Evolutionary conservation across 2,888 invertebrate genomes (phyloP), one percentile per base, ranked within the genome.

Genomic region (Blera fallax): DNA sequence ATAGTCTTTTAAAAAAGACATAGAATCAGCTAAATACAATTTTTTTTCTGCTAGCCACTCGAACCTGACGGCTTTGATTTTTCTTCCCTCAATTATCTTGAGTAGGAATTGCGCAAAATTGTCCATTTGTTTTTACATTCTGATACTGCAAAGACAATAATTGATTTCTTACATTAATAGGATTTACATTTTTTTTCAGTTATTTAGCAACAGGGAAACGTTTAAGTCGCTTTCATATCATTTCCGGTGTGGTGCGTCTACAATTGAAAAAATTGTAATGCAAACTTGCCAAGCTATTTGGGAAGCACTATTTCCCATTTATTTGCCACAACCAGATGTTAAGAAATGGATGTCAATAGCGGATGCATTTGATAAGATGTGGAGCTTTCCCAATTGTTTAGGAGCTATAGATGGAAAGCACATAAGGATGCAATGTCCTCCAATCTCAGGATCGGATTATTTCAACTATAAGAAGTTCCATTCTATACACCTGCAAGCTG

Each of bases 371-470:
- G 8, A 1, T 18, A 54, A 65, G 32, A 65, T 65, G 65, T 65
- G 32, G 48, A 65, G 48, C n/a, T 65, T 65, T 48, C 48, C 56
- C 4, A 65, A 67, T 45, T 76, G 67, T 40, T 40, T 77, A 29
- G 67, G 76, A 58, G 67, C 65, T 48, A 24, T 76, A 54, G 54
- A 27, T 54, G 29, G 54, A 64, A 52, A 52, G 29, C 74, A 54
- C 43, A 76, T 76, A 65, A 65, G 74, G 18, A 64, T 76, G 18
- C 76, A 76, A 34, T 76, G 76, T 27, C 76, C 54, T 54, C 64
- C 67, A 67, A 52, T 34, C 6, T 1, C 52, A 24, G 70, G 70
- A 54, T 70, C 56, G 8, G 69, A 56, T 43, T 70, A 27, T 56
- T 52, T 40, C 1, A 69, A 69, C 56, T 54, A 54, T 56, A 54